Conservation (phyloP, 2,797 vertebrate genomes). For the Buceros bicornis region DNA sequence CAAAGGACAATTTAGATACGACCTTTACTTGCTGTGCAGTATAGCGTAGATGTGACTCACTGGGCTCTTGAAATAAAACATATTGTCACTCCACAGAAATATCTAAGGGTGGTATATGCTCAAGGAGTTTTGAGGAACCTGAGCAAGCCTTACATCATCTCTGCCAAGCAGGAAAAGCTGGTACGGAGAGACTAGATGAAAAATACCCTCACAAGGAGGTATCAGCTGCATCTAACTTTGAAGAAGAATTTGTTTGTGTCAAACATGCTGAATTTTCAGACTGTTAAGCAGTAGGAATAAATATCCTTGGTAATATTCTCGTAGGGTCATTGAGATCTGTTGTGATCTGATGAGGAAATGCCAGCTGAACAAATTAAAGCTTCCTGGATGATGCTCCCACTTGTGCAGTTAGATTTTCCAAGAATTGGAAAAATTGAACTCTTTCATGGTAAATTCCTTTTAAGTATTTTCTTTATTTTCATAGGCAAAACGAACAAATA, state of each 20-base stretch:
- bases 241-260: not conserved
- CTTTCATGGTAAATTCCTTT: not conserved
- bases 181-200: not conserved
- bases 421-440: not conserved
- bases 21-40: not conserved
- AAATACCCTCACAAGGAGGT: not conserved
- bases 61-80: not conserved
- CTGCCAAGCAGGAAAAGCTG: not conserved
- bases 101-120: not conserved
- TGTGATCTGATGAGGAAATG: not conserved
- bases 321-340: not conserved
- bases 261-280: not conserved
- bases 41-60: not conserved
- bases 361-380: not conserved
- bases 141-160: not conserved
- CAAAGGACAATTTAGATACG: not conserved
- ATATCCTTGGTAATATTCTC: not conserved
- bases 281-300: not conserved
- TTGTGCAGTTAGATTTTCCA: not conserved
- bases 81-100: not conserved
- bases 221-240: not conserved
- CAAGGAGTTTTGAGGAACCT: not conserved
- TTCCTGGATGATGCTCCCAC: not conserved
- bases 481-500: not conserved
- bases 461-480: constrained; percentile 13